These are phyloP conservation scores for Frieseomelitta varia DNA, from an alignment of 1,140 invertebrate genomes.

Conservation along the genomic window DNA sequence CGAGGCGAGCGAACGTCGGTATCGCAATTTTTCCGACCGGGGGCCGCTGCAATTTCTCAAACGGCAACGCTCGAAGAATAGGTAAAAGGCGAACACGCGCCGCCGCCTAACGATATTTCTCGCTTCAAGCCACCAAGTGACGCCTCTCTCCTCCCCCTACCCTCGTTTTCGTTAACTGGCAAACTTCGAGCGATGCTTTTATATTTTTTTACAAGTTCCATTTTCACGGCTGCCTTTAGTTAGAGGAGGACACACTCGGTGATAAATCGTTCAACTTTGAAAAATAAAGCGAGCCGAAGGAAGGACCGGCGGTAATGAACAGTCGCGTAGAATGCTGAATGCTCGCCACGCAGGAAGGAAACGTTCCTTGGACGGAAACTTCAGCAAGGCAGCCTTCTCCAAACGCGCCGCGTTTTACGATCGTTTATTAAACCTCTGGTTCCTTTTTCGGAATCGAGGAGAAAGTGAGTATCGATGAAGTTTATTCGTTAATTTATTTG, in stretches of 20 bases:
- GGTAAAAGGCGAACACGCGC: constrained; percentile 35
- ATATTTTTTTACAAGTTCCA: constrained; percentile 47
- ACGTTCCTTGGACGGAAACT: neutral
- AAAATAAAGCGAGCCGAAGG: constrained; percentile 43
- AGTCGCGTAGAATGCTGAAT: constrained; percentile 27
- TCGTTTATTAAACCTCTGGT: neutral
- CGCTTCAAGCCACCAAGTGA: constrained; percentile 24
- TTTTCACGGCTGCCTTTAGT: constrained; percentile 42
- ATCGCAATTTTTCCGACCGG: constrained; percentile 10
- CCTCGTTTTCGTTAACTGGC: constrained; percentile 52
- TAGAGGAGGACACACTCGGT: constrained; percentile 19
- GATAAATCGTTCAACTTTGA: constrained; percentile 55
- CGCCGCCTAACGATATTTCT: constrained; percentile 59
- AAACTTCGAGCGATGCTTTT: constrained; percentile 48
- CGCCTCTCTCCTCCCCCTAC: too few relatives aligned
- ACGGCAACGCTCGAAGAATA: constrained; percentile 31
- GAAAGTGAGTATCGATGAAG: neutral
- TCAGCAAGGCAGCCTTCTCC: neutral
- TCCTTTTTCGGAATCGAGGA: neutral
- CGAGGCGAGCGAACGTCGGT: neutral
- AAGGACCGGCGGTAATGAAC: constrained; percentile 40
- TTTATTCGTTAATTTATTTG: too few relatives aligned
- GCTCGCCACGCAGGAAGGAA: neutral
- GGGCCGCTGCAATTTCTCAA: constrained; percentile 52
- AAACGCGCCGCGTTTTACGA: neutral